A percentile compares a stretch with the other conserved stretches of the same genome.
phyloP scores from a whole-genome alignment of 2,888 invertebrate species.

The Crematogaster levior region DNA sequence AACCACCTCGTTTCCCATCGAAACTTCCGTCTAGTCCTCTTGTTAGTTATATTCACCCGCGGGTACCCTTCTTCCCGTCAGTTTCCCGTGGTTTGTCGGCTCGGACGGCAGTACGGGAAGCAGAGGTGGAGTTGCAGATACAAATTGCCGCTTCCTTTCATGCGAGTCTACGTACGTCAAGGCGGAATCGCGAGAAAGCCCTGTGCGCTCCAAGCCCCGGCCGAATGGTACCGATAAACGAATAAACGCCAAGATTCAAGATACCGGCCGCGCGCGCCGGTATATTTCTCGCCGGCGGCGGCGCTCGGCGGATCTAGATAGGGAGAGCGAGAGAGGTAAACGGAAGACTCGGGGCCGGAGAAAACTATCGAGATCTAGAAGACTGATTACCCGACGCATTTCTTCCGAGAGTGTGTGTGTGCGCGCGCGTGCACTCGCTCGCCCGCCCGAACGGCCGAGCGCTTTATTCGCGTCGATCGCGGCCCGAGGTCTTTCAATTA shows the following conservation, averaged over 20 bases:
- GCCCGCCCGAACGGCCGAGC: constrained; percentile 14
- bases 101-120: constrained; percentile 7
- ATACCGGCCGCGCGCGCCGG: constrained; percentile 49
- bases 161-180: constrained; percentile 51
- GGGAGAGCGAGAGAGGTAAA: constrained; percentile 43
- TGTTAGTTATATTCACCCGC: constrained; percentile 4
- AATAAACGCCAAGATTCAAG: constrained; percentile 55
- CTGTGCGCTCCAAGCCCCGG: constrained; percentile 15
- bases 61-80: constrained; percentile 25
- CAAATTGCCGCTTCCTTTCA: constrained; percentile 55
- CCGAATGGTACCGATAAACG: constrained; percentile 56
- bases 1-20: constrained; percentile 12
- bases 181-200: constrained; percentile 30
- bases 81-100: constrained; percentile 39
- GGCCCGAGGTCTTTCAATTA: constrained; percentile 52
- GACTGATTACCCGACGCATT: constrained; percentile 54
- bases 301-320: constrained; percentile 54
- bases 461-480: constrained; percentile 52
- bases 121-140: constrained; percentile 46
- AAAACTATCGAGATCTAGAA: constrained; percentile 56
- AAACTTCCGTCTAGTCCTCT: constrained; percentile 34
- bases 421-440: background rate
- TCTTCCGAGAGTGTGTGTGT: constrained; percentile 33
- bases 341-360: constrained; percentile 40
- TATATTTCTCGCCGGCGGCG: constrained; percentile 55